Evolutionary conservation across 2,888 invertebrate species (phyloP).

Genomic region (Cantharis lateralis): DNA sequence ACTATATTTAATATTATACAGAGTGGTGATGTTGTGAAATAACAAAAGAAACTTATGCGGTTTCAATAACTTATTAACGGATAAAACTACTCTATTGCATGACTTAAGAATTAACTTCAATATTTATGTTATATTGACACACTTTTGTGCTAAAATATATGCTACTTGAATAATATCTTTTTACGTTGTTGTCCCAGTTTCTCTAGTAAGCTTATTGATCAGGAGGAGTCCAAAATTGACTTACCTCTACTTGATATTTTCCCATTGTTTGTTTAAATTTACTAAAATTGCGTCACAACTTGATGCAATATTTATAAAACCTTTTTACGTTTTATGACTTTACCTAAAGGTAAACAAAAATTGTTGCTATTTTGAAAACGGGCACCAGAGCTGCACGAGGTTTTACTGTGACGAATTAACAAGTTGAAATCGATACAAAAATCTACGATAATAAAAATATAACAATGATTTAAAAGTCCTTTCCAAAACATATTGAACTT

Average conservation of each 20-base stretch:
- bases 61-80: not conserved
- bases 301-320: not conserved
- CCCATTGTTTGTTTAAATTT: not conserved
- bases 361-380: not conserved
- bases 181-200: constrained; percentile 1
- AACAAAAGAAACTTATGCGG: not conserved
- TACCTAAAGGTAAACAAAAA: not conserved
- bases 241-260: constrained; percentile 2
- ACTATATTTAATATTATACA: not conserved
- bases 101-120: not conserved
- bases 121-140: not conserved
- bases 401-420: not conserved
- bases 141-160: not conserved
- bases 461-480: not conserved
- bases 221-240: constrained; percentile 3
- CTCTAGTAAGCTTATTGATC: not conserved
- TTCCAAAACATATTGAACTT: too few species aligned
- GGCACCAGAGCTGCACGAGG: not conserved
- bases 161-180: not conserved
- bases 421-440: not conserved
- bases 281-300: not conserved
- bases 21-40: not conserved
- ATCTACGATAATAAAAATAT: not conserved
- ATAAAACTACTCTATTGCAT: not conserved
- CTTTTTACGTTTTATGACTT: not conserved